Base-by-base conservation (phyloP, 1,140 invertebrate species). In the Forficula auricularia region DNA sequence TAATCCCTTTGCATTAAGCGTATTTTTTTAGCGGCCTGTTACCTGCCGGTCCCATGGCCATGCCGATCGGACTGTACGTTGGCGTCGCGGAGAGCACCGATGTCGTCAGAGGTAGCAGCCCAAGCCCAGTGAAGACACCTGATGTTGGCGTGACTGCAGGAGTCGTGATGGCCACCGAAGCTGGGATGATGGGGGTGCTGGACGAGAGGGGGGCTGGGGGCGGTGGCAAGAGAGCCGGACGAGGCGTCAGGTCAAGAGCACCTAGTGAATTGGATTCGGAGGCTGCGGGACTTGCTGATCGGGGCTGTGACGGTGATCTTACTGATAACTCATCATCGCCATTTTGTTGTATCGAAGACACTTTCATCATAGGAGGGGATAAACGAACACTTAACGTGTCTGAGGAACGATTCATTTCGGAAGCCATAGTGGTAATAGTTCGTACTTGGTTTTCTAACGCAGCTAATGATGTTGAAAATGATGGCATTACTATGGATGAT, bases 11-110 rank as follows among this genome's bases (percentile, higher is more conserved):
- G 12, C 16, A 36, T 14, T 14, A 36, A 36, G n/a, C 34, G 34
- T 36, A n/a, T n/a, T n/a, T 36, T 36, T 36, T 27, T 27, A 27
- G 22, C 22, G 18, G 30, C 53, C 64, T 66, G 70, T 69, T 77
- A 78, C 79, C 78, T 75, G 75, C 72, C 66, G 76, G 78, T 62
- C 71, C 79, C 51, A 77, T 75, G 58, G 77, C 76, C 52, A 83
- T 71, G 57, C 78, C 79, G 52, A 83, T 72, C 50, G 80, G 82
- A 68, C 78, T 85, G 71, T 84, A 87, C 3, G 66, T 67, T 38
- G 72, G 72, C 45, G 81, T 78, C 45, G 78, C 22, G 22, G 22
- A 75, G 51, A 79, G 68, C 42, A 82, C 78, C 35, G 81, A 82
- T 19, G 79, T 77, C 13, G 77, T 75, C 52, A 82, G 69, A 42